Evolutionary conservation across 1,140 invertebrate genomes (phyloP).

Genomic region (Drosophila bocki): DNA sequence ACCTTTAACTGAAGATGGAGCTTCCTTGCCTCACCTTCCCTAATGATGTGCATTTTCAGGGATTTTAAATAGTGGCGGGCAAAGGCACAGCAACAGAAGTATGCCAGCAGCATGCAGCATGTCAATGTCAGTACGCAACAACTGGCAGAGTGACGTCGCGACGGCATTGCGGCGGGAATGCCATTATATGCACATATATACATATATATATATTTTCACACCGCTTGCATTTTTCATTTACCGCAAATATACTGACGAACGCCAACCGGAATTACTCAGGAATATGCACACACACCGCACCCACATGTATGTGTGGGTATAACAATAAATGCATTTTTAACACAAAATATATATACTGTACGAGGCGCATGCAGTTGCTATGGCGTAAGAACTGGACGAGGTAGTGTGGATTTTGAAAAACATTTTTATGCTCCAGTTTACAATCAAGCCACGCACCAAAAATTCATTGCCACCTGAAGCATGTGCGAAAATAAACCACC

Average conservation of each 20-base stretch:
- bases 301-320: slow-evolving; percentile 3
- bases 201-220: slow-evolving; percentile 27
- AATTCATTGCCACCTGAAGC: slow-evolving; percentile 81
- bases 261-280: slow-evolving; percentile 20
- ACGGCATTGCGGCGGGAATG: slow-evolving; percentile 26
- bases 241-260: slow-evolving; percentile 35
- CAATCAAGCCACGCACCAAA: slow-evolving; percentile 80
- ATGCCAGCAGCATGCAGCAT: slow-evolving; percentile 55
- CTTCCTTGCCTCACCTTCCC: slow-evolving; percentile 3
- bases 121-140: slow-evolving; percentile 78
- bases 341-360: slow-evolving; percentile 43
- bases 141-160: slow-evolving; percentile 55
- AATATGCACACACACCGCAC: not conserved
- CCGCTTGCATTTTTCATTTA: slow-evolving; percentile 42
- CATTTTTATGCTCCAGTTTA: slow-evolving; percentile 82
- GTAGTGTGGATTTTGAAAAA: slow-evolving; percentile 60
- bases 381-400: slow-evolving; percentile 29
- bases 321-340: slow-evolving; percentile 64
- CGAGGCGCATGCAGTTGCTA: slow-evolving; percentile 17
- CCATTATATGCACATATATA: not conserved
- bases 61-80: slow-evolving; percentile 37
- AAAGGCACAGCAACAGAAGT: slow-evolving; percentile 43
- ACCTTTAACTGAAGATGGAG: slow-evolving; percentile 22
- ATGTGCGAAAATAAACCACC: slow-evolving; percentile 47
- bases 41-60: slow-evolving; percentile 71